Evolutionary conservation across 1,140 invertebrate genomes (phyloP).

Genomic region (Solenopsis fugax): DNA sequence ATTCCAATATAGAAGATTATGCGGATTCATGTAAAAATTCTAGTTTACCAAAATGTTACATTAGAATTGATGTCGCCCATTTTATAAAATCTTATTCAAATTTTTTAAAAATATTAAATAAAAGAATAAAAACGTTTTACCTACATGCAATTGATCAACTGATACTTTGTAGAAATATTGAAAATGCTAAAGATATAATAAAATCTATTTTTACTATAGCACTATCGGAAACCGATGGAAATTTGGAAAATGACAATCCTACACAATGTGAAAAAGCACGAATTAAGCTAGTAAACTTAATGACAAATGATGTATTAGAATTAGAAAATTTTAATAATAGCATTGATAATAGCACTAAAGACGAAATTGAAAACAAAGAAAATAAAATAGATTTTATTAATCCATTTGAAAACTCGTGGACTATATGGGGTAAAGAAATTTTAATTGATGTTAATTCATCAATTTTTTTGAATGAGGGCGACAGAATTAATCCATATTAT

Average conservation of each 20-base stretch:
- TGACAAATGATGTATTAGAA: neutral
- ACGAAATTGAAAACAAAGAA: neutral
- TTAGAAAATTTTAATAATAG: neutral
- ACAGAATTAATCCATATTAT: neutral
- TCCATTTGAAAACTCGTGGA: constrained; percentile 28
- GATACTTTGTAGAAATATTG: neutral
- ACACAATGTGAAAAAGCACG: neutral
- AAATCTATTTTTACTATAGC: neutral
- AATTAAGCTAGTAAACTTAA: constrained; percentile 20
- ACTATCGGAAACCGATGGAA: neutral
- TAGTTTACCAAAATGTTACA: neutral
- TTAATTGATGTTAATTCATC: neutral
- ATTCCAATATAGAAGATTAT: neutral
- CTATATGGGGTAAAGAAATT: neutral
- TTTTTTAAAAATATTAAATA: constrained; percentile 4
- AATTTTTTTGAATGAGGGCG: neutral
- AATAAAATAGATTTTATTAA: neutral
- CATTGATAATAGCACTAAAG: neutral
- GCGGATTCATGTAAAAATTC: neutral
- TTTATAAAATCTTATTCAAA: neutral
- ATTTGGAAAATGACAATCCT: neutral
- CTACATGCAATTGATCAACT: neutral
- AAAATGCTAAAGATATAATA: constrained; percentile 2
- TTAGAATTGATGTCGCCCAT: neutral
- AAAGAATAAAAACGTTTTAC: constrained; percentile 24